phyloP scores from a whole-genome alignment of 2,888 invertebrate species.

The Tachystola acroxantha region DNA sequence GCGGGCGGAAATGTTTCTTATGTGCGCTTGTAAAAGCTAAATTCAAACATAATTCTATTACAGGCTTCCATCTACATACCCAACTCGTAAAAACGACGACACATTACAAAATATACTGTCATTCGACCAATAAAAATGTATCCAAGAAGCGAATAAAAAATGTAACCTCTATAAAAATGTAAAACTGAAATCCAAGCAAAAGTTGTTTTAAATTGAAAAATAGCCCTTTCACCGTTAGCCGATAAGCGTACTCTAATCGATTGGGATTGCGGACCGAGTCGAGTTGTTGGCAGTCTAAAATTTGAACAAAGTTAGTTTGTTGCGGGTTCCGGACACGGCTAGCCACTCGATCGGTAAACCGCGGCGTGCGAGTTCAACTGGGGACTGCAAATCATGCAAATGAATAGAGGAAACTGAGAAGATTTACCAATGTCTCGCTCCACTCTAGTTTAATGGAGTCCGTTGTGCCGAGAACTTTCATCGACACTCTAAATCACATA shows the following conservation, averaged over 20 bases:
- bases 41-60: too few species aligned
- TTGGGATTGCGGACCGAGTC: conserved; percentile 18
- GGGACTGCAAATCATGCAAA: conserved; percentile 12
- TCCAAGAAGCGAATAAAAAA: background rate
- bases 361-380: conserved; percentile 18
- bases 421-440: conserved; percentile 1
- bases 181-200: background rate
- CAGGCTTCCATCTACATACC: too few species aligned
- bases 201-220: conserved; percentile 1
- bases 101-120: background rate
- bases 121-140: background rate
- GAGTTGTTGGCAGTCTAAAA: conserved; percentile 41
- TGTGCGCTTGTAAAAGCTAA: too few species aligned
- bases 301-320: conserved; percentile 54
- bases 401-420: conserved; percentile 7
- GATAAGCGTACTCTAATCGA: conserved; percentile 10
- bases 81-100: background rate
- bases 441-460: conserved; percentile 5
- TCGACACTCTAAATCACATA: background rate
- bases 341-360: conserved; percentile 39
- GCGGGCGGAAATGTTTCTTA: too few species aligned
- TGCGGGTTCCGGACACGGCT: conserved; percentile 42
- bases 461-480: background rate
- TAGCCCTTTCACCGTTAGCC: conserved; percentile 2
- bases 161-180: background rate